Percentiles rank a stretch among this genome's conserved stretches.
Conservation (phyloP, 1,140 invertebrate genomes). For the Drosophila navojoa region DNA sequence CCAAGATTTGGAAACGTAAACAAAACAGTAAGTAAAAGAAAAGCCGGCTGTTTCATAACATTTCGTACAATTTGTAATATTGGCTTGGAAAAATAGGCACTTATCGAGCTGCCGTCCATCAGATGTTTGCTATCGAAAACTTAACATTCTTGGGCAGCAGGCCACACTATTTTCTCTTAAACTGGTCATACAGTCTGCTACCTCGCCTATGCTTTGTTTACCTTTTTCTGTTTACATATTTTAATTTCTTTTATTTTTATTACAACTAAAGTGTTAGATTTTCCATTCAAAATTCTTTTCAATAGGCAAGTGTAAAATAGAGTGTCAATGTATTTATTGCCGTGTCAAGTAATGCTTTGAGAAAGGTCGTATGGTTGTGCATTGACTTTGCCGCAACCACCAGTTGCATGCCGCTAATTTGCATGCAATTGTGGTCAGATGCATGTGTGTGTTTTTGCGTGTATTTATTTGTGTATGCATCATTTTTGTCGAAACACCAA, state of each 20-base stretch:
- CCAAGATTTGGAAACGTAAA: constrained; percentile 9
- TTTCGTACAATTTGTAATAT: constrained; percentile 14
- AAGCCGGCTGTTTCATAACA: constrained; percentile 46
- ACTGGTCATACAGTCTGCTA: constrained; percentile 14
- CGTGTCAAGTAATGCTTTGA: neutral
- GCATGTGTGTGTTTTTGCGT: neutral
- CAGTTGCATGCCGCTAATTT: constrained; percentile 32
- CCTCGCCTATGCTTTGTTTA: constrained; percentile 33
- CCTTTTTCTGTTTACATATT: constrained; percentile 50
- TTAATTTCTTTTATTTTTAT: neutral
- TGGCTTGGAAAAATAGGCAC: neutral
- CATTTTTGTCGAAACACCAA: constrained; percentile 19
- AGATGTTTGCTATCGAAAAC: constrained; percentile 27
- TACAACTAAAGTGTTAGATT: neutral
- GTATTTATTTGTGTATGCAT: constrained; percentile 8
- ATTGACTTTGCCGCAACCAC: constrained; percentile 21
- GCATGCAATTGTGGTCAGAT: neutral
- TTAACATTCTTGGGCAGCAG: constrained; percentile 18
- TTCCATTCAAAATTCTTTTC: neutral
- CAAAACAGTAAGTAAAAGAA: constrained; percentile 15
- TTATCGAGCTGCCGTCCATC: constrained; percentile 18
- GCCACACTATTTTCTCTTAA: constrained; percentile 23
- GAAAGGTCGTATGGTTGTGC: neutral
- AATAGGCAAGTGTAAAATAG: constrained; percentile 5
- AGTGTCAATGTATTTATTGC: neutral